phyloP scores from a whole-genome alignment of 2,797 vertebrate genomes.

The Gephyroberyx darwinii region DNA sequence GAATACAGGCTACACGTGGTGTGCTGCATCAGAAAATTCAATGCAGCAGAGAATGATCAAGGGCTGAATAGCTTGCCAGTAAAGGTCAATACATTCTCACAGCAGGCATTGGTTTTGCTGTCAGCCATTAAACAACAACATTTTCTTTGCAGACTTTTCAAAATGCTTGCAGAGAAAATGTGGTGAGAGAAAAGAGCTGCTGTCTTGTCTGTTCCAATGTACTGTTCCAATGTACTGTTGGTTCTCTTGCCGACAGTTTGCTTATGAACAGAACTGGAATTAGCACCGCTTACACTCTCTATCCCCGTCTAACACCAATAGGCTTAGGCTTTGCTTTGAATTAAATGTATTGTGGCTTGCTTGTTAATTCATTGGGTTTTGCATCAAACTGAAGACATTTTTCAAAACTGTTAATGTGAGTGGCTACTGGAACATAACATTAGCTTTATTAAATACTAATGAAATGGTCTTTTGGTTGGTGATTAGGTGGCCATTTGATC shows the following conservation, averaged over 20 bases:
- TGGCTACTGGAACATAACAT: too few species aligned
- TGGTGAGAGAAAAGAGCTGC: neutral
- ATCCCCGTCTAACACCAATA: neutral
- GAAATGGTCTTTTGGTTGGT: too few species aligned
- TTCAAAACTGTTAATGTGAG: too few species aligned
- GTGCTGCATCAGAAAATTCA: constrained; percentile 10
- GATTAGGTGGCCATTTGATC: neutral
- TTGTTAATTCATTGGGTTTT: neutral
- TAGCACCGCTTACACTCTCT: neutral
- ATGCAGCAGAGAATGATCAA: constrained; percentile 22
- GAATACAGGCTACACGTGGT: constrained; percentile 32
- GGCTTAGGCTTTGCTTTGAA: neutral
- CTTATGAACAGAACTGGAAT: neutral
- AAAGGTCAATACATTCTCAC: constrained; percentile 52
- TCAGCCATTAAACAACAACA: constrained; percentile 33
- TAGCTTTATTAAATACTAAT: too few species aligned
- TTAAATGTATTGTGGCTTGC: neutral
- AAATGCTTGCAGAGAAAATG: constrained; percentile 5
- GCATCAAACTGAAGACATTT: neutral
- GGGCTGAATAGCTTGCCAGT: constrained; percentile 22
- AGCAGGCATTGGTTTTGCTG: constrained; percentile 39
- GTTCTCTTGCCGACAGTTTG: neutral
- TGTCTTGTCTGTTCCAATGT: neutral
- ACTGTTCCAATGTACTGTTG: constrained; percentile 5
- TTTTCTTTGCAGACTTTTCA: constrained; percentile 30